Conservation (phyloP, 1,140 invertebrate genomes). For the Conus betulinus region DNA sequence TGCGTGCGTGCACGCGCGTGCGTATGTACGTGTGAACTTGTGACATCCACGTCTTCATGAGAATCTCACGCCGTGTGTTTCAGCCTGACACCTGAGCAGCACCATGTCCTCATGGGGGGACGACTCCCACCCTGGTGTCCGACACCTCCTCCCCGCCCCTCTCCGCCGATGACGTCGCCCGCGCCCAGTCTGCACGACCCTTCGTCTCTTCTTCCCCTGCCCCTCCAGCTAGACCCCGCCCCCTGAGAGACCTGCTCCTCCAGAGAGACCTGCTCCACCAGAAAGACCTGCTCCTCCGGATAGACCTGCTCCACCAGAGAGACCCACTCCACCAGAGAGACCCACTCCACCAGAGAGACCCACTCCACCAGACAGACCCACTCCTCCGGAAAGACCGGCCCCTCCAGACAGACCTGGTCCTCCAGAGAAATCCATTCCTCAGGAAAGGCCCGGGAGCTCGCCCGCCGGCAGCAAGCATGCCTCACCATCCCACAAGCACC, state of each 20-base stretch:
- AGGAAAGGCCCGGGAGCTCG: background rate
- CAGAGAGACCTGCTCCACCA: too few relatives aligned
- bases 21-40: background rate
- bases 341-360: conserved; percentile 24
- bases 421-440: too few relatives aligned
- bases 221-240: too few relatives aligned
- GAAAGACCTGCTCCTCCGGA: too few relatives aligned
- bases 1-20: conserved; percentile 6
- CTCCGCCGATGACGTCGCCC: conserved; percentile 42
- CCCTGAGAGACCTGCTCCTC: too few relatives aligned
- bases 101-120: conserved; percentile 69
- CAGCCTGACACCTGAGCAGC: conserved; percentile 50
- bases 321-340: background rate
- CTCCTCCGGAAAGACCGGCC: too few relatives aligned
- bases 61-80: conserved; percentile 38
- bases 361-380: too few relatives aligned
- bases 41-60: too few relatives aligned
- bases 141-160: conserved; percentile 57
- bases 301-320: too few relatives aligned
- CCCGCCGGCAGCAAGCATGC: conserved; percentile 32
- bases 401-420: too few relatives aligned
- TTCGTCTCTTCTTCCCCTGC: too few relatives aligned
- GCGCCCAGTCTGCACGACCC: background rate
- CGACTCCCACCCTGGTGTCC: conserved; percentile 68
- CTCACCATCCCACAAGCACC: conserved; percentile 33